These are phyloP conservation scores for Diaphora mendica DNA, from an alignment of 2,888 invertebrate species.

Conservation along the genomic window DNA sequence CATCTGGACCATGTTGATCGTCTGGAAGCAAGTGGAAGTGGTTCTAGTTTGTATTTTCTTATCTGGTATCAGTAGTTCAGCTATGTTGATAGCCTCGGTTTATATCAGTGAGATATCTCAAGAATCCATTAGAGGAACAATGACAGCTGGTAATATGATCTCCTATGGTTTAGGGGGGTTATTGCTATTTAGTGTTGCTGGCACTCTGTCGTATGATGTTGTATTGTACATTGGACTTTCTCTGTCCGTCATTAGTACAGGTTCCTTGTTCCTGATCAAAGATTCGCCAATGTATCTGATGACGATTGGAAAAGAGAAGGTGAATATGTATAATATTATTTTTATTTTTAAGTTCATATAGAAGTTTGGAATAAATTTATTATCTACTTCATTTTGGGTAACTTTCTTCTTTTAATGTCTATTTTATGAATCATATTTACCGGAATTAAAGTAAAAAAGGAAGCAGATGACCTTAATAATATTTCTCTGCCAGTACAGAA, in stretches of 20 bases:
- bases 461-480: no score
- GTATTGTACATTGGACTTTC: constrained; percentile 41
- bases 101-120: constrained; percentile 49
- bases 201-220: constrained; percentile 28
- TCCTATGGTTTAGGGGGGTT: constrained; percentile 41
- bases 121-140: constrained; percentile 48
- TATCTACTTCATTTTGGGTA: background rate
- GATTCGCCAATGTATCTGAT: constrained; percentile 39
- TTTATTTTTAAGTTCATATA: background rate
- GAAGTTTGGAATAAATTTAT: no score
- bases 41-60: constrained; percentile 35
- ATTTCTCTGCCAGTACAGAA: no score
- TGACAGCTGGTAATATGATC: constrained; percentile 37
- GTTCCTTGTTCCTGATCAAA: constrained; percentile 26
- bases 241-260: constrained; percentile 9
- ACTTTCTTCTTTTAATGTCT: background rate
- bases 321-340: background rate
- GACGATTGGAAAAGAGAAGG: constrained; percentile 38
- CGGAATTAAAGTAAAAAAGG: no score
- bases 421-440: no score
- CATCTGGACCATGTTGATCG: constrained; percentile 30
- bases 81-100: constrained; percentile 34
- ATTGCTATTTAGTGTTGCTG: constrained; percentile 36
- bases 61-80: constrained; percentile 38
- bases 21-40: constrained; percentile 38